Evolutionary conservation across 1,140 invertebrate species (phyloP), one percentile per base, ranked within the genome.

Genomic region (Drosophila pectinifera): DNA sequence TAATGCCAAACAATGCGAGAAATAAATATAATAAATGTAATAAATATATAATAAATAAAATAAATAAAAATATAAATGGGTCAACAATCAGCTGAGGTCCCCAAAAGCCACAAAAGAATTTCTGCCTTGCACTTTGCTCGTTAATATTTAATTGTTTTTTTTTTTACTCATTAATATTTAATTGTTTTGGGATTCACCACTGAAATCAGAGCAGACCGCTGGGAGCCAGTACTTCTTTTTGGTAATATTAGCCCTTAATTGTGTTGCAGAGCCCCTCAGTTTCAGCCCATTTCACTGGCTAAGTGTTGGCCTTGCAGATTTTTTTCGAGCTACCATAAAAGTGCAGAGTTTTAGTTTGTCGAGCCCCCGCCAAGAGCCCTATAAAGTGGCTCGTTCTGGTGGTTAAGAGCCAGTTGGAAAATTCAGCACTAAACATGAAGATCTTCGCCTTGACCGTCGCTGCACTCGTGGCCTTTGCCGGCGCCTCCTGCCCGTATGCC

Each of bases 361-460:
- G 48, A 36, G 28, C 28, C 28, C 16, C 28, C 16, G 5, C 10
- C 2, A 6, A 24, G 24, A 10, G 1, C 13, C 13, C 45, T 76
- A 76, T 76, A 76, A 76, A 67, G 10, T 41, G 18, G 4, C 18
- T 1, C 24, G 0, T 4, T 4, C 4, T n/a, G 18, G 3, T 1
- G 14, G 0, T 10, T 18, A 39, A 51, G 8, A 11, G 18, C 38
- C 45, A 75, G 72, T 76, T 64, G 28, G 16, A 7, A 34, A 28
- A 38, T 13, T 20, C 14, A 18, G 5, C 42, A 13, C 22, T 67
- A 13, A 76, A 18, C 38, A 88, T 88, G 83, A 61, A 80, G 48
- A 49, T 64, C 39, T 31, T 54, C 0, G 57, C 46, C 41, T 39
- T 80, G n/a, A 45, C 74, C 11, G 5, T 81, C 8, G 18, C 43